These are phyloP conservation scores for Otus sunia DNA, from an alignment of 2,113 vertebrate genomes.

Conservation along the genomic window DNA sequence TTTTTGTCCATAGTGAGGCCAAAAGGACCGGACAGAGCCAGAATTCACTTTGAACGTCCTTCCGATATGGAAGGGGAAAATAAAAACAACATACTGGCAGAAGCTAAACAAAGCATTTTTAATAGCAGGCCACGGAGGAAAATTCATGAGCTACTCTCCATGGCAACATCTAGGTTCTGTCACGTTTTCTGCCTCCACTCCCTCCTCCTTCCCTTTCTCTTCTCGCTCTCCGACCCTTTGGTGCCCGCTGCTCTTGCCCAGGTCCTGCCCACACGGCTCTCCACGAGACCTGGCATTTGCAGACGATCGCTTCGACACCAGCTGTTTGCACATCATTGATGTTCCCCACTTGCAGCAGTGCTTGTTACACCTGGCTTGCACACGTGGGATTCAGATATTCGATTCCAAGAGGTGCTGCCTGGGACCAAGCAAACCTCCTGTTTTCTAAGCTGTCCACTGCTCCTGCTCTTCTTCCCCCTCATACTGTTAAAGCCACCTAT, in stretches of 20 bases:
- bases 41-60: not conserved
- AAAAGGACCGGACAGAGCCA: not conserved
- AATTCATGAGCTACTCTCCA: slow-evolving; percentile 42
- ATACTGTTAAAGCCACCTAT: not conserved
- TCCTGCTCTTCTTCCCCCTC: not conserved
- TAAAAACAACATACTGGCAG: not conserved
- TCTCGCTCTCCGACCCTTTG: not conserved
- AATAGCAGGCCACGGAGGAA: slow-evolving; percentile 4
- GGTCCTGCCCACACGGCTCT: not conserved
- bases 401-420: not conserved
- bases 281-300: not conserved
- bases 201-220: not conserved
- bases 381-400: not conserved
- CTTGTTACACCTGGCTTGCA: not conserved
- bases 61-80: not conserved
- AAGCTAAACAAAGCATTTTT: slow-evolving; percentile 27
- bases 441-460: not conserved
- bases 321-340: not conserved
- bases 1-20: not conserved
- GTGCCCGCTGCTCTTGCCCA: not conserved
- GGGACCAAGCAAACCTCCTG: not conserved
- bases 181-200: slow-evolving; percentile 23
- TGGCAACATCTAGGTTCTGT: slow-evolving; percentile 50
- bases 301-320: rapidly evolving
- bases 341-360: not conserved